phyloP scores from a whole-genome alignment of 1,140 invertebrate genomes.

The Drosophila punjabiensis region DNA sequence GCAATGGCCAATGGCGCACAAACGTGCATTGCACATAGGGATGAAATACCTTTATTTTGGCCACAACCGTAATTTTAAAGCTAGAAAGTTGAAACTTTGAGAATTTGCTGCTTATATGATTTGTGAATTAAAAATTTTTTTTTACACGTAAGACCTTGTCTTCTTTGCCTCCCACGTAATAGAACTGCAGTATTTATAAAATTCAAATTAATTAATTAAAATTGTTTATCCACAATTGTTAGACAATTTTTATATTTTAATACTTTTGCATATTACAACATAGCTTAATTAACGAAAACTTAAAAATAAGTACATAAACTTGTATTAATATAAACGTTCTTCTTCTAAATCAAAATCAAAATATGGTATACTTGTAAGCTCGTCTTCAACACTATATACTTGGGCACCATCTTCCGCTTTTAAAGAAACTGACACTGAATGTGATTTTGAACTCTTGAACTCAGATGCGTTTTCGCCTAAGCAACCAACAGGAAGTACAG shows the following conservation, averaged over 20 bases:
- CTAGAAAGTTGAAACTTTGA: too few species aligned
- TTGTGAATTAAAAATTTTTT: too few species aligned
- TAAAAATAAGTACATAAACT: constrained; percentile 8
- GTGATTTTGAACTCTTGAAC: constrained; percentile 15
- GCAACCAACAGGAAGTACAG: constrained; percentile 18
- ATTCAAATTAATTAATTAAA: too few species aligned
- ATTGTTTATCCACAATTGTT: neutral
- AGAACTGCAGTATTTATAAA: too few species aligned
- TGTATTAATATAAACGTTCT: neutral
- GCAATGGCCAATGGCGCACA: too few species aligned
- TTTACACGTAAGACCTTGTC: too few species aligned
- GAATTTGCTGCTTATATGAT: too few species aligned
- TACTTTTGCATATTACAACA: neutral
- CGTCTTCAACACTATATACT: constrained; percentile 9
- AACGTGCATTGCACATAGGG: too few species aligned
- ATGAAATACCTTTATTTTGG: too few species aligned
- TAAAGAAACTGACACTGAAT: constrained; percentile 7
- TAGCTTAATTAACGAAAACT: too few species aligned
- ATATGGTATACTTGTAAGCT: constrained; percentile 13
- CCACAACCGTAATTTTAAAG: too few species aligned
- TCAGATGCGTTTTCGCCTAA: constrained; percentile 25
- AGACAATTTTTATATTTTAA: neutral
- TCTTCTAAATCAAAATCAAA: constrained; percentile 25
- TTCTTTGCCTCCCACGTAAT: too few species aligned
- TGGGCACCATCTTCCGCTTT: constrained; percentile 1